phyloP scores from a whole-genome alignment of 1,140 invertebrate genomes.

The Coelopa frigida region DNA sequence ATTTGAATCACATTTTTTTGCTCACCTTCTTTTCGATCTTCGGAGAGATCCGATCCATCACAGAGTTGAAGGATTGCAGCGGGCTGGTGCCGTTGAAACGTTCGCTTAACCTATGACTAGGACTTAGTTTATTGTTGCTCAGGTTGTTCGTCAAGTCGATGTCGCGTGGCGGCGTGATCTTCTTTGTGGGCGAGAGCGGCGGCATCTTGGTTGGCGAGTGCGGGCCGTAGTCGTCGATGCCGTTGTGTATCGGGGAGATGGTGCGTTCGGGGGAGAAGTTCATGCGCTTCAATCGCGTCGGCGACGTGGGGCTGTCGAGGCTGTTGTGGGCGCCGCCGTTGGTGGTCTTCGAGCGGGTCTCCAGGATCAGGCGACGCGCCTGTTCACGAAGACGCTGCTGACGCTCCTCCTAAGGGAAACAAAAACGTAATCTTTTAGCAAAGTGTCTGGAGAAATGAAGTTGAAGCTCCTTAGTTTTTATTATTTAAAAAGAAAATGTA shows the following conservation, averaged over 20 bases:
- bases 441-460: not conserved
- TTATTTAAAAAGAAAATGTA: not conserved
- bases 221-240: constrained; percentile 18
- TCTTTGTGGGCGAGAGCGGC: constrained; percentile 23
- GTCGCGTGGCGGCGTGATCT: constrained; percentile 26
- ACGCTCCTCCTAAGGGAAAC: constrained; percentile 63
- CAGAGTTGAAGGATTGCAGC: constrained; percentile 58
- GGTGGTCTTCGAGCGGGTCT: constrained; percentile 61
- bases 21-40: constrained; percentile 42
- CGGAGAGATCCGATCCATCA: constrained; percentile 58
- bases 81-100: constrained; percentile 47
- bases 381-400: constrained; percentile 78
- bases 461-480: not conserved
- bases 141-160: constrained; percentile 10
- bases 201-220: constrained; percentile 7
- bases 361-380: constrained; percentile 80
- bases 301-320: constrained; percentile 22
- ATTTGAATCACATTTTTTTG: constrained; percentile 47
- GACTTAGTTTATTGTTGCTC: constrained; percentile 23
- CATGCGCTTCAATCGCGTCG: constrained; percentile 32
- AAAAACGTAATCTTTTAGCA: not conserved
- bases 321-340: constrained; percentile 41
- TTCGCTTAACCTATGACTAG: constrained; percentile 44
- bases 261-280: constrained; percentile 38
- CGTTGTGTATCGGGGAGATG: constrained; percentile 41